phyloP scores from a whole-genome alignment of 2,113 vertebrate species.

The Etheostoma spectabile region DNA sequence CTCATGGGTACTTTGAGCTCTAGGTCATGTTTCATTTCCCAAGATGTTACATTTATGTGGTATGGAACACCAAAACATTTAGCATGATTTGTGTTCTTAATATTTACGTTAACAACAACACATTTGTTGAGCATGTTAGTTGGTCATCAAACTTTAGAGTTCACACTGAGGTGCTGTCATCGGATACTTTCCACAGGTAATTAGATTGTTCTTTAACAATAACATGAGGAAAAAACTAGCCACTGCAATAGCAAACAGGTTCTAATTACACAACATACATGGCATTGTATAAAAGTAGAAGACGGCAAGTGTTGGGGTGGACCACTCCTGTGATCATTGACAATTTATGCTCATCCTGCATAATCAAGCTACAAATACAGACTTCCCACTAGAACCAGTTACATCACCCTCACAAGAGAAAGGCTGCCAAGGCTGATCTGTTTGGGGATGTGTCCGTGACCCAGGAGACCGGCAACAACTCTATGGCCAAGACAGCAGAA shows the following conservation, averaged over 20 bases:
- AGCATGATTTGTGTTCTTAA: conserved; percentile 4
- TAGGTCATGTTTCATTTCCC: no score
- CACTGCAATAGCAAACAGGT: conserved; percentile 1
- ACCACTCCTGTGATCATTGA: background rate
- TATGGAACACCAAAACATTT: conserved; percentile 22
- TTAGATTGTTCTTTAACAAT: background rate
- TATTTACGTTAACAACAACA: no score
- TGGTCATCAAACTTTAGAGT: background rate
- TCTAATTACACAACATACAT: background rate
- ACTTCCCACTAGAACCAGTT: background rate
- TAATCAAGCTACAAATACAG: background rate
- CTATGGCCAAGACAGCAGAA: conserved; percentile 2
- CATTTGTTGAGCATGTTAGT: no score
- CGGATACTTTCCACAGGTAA: background rate
- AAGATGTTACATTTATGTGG: conserved; percentile 9
- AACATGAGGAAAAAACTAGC: background rate
- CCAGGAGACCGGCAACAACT: conserved; percentile 9
- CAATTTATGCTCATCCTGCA: background rate
- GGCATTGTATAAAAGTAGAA: background rate
- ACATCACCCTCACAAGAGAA: conserved; percentile 40
- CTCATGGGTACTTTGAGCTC: conserved; percentile 44
- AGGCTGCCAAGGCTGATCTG: background rate
- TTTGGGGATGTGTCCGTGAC: conserved; percentile 23
- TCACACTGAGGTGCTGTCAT: background rate
- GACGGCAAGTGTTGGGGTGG: background rate